Evolutionary conservation across 1,140 invertebrate species (phyloP).

Genomic region (Diabrotica virgifera): DNA sequence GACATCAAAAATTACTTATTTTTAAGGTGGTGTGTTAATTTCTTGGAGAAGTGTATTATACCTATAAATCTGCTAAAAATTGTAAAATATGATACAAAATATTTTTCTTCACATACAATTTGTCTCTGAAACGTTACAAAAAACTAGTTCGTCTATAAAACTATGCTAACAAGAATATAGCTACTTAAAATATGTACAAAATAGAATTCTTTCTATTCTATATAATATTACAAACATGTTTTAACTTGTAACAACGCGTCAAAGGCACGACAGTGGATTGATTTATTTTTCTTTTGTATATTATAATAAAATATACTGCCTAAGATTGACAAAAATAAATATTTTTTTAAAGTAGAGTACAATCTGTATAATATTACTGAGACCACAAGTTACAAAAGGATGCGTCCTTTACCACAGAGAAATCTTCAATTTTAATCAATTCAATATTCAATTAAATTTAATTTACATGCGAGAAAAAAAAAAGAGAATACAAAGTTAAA

Average conservation of each 20-base stretch:
- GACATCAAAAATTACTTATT: too few relatives aligned
- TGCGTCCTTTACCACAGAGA: background rate
- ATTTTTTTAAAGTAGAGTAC: conserved; percentile 5
- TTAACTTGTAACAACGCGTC: conserved; percentile 27
- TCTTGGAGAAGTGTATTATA: too few relatives aligned
- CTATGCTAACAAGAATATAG: conserved; percentile 28
- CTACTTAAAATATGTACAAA: conserved; percentile 29
- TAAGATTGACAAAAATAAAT: conserved; percentile 12
- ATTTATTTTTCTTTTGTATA: conserved; percentile 1
- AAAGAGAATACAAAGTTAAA: too few relatives aligned
- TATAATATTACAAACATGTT: conserved; percentile 32
- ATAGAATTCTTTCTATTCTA: conserved; percentile 26
- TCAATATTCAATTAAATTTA: too few relatives aligned
- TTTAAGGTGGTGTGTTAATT: too few relatives aligned
- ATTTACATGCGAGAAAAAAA: too few relatives aligned
- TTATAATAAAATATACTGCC: background rate
- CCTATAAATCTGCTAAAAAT: too few relatives aligned
- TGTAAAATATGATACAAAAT: background rate
- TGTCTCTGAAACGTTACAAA: background rate
- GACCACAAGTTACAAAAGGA: conserved; percentile 20
- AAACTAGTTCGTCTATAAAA: conserved; percentile 4
- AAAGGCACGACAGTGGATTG: conserved; percentile 25
- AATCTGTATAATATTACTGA: conserved; percentile 24
- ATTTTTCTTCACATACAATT: conserved; percentile 12
- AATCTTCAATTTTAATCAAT: too few relatives aligned